These are phyloP conservation scores for Penaeus vannamei DNA, from an alignment of 1,140 invertebrate species.

Conservation along the genomic window DNA sequence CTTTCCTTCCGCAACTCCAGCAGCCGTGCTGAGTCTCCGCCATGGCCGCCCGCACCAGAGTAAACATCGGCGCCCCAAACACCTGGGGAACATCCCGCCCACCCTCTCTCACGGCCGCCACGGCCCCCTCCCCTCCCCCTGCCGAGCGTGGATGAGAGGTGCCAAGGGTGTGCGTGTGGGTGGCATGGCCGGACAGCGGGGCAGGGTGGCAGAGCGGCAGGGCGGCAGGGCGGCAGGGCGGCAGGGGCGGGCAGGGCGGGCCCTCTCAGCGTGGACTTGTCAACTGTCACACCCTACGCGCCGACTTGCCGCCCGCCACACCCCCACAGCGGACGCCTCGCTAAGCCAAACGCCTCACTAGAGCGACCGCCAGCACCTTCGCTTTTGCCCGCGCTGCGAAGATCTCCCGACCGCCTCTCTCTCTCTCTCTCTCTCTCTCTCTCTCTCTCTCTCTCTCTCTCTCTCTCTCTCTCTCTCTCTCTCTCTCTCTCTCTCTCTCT, in stretches of 20 bases:
- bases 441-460: too few relatives aligned
- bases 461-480: too few relatives aligned
- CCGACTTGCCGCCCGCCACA: conserved; percentile 4
- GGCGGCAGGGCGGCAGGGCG: background rate
- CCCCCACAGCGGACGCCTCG: conserved; percentile 9
- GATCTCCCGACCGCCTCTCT: background rate
- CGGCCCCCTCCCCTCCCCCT: background rate
- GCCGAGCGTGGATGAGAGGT: background rate
- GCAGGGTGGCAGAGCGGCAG: background rate
- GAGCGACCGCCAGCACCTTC: background rate
- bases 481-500: too few relatives aligned
- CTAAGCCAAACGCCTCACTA: background rate
- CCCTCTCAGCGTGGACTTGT: conserved; percentile 47
- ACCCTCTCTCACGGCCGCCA: background rate
- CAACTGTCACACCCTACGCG: conserved; percentile 49
- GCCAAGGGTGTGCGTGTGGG: background rate
- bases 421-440: background rate
- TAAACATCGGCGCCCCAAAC: background rate
- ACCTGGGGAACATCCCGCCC: background rate
- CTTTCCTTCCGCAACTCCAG: conserved; percentile 34
- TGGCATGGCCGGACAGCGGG: background rate
- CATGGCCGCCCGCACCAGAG: conserved; percentile 18
- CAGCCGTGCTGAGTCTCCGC: background rate
- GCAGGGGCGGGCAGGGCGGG: conserved; percentile 3
- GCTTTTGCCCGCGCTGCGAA: background rate